Base-by-base conservation (phyloP, 2,113 vertebrate species). In the Equus quagga region DNA sequence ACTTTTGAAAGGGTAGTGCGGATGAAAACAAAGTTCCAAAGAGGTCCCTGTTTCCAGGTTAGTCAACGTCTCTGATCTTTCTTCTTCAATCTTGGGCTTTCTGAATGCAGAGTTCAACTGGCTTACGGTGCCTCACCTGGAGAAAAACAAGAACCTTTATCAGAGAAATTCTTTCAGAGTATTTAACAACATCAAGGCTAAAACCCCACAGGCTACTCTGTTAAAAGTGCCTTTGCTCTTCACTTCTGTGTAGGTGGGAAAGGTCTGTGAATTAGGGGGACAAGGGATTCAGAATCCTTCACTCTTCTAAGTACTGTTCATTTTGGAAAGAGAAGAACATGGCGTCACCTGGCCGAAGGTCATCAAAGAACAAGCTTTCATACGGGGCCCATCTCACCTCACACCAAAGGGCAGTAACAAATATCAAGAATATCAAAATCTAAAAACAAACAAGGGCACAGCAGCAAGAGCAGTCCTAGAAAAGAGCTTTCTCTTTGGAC, bases 91-190 rank as follows among this genome's bases (percentile, higher is more conserved):
- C 90, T 26, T 79, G 92, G 80, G 65, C 58, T 96, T 93, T 84
- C 76, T 79, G 33, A 76, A 95, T 49, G 76, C 54, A 86, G 83
- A 95, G 76, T 90, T 96, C 87, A 93, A 54, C 44, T 12, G 51
- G 51, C 92, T 83, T 88, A 79, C 13, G 41, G 81, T 91, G 88
- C 90, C 91, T 97, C 78, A 97, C 97, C 97, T 98, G 81, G 60
- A 70, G 44, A 80, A 79, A 95, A 89, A 67, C 56, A 97, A 91
- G 10, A 31, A 86, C 67, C 7, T 88, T 88, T 23, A 92, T 94
- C 81, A 96, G 78, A 95, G 24, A 96, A 92, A 90, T 90, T 78
- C 54, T 95, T 97, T 51, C 80, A 82, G 13, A 2, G 72, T 28
- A 69, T 89, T 94, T 72, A 96, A 92, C 36, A 87, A 41, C n/a